Evolutionary conservation across 2,797 vertebrate species (phyloP).

Genomic region (Lithobates sylvaticus): DNA sequence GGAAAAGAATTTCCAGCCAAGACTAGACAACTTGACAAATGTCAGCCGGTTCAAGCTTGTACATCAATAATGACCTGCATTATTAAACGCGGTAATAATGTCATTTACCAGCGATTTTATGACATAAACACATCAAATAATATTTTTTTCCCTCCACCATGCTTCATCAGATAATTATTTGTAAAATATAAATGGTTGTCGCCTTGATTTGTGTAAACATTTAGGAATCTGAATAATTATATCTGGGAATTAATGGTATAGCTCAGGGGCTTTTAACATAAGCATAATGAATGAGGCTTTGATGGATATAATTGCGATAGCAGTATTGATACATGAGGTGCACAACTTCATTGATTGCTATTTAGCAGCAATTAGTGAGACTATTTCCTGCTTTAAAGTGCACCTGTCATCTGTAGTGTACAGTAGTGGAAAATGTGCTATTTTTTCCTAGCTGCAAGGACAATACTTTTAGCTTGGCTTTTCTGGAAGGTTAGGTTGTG

Average conservation of each 20-base stretch:
- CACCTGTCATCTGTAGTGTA: background rate
- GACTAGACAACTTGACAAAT: no score
- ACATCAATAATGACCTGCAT: no score
- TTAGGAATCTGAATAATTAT: slow-evolving; percentile 13
- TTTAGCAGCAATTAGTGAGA: background rate
- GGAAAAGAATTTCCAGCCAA: background rate
- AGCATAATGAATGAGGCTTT: slow-evolving; percentile 1
- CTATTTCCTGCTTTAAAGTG: background rate
- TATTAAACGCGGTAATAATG: no score
- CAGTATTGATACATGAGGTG: background rate
- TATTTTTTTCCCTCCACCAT: no score
- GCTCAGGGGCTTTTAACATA: background rate
- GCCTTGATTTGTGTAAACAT: slow-evolving; percentile 6
- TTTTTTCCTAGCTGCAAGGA: no score
- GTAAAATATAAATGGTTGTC: background rate
- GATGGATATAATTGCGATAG: background rate
- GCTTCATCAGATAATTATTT: background rate
- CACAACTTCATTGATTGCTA: background rate
- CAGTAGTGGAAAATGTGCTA: no score
- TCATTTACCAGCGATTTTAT: no score
- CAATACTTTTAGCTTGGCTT: no score
- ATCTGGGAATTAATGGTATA: background rate
- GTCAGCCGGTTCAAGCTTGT: no score
- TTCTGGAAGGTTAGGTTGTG: no score
- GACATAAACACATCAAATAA: no score